Evolutionary conservation across 2,113 vertebrate species (phyloP).

Genomic region (Callaeas wilsoni): DNA sequence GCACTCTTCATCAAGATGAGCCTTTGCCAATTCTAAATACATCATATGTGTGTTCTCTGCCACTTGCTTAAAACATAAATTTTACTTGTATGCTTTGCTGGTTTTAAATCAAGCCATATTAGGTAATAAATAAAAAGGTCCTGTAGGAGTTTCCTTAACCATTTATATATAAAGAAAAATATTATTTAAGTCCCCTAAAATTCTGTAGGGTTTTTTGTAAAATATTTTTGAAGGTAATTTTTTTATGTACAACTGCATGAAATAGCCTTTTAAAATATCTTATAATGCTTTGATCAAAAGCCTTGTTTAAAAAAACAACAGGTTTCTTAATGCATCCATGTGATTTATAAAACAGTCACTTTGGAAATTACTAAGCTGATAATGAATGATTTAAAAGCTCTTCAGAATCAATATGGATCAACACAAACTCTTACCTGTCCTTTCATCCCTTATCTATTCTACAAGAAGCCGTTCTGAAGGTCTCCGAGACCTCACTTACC

Average conservation of each 20-base stretch:
- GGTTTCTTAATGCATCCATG: background rate
- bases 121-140: background rate
- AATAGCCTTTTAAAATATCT: background rate
- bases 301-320: too few relatives aligned
- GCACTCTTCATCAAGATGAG: background rate
- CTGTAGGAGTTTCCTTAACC: background rate
- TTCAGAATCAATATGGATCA: background rate
- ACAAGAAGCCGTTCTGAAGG: background rate
- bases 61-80: background rate
- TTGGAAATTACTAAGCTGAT: background rate
- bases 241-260: background rate
- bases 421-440: background rate
- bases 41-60: background rate
- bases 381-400: background rate
- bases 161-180: background rate
- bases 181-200: background rate
- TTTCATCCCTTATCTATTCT: background rate
- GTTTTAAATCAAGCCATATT: background rate
- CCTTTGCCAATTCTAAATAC: conserved; percentile 8
- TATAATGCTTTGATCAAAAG: too few relatives aligned
- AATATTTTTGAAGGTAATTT: background rate
- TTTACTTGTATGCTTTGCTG: background rate
- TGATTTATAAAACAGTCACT: background rate
- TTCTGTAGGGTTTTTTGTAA: background rate
- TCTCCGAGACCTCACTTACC: background rate